Conservation (phyloP, 2,888 invertebrate species). For the Dioctria rufipes region DNA sequence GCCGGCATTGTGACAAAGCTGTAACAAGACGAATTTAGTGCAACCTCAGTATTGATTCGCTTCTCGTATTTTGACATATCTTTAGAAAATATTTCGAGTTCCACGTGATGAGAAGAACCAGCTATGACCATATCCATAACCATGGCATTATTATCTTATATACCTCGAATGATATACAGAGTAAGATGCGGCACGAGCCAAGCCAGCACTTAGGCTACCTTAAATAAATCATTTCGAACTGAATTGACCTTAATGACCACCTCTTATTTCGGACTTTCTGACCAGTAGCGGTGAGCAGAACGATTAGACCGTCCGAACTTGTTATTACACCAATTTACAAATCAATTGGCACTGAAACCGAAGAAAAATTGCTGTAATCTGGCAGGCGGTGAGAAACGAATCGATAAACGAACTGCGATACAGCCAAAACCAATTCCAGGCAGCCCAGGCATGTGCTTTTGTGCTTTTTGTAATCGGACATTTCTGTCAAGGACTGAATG, state of each 20-base stretch:
- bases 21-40: not conserved
- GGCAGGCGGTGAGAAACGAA: constrained; percentile 29
- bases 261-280: not conserved
- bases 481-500: constrained; percentile 22
- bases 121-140: not conserved
- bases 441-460: constrained; percentile 7
- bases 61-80: constrained; percentile 33
- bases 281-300: constrained; percentile 12
- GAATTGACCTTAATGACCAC: constrained; percentile 13
- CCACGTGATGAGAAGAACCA: not conserved
- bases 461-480: constrained; percentile 2
- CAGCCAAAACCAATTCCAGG: too few relatives aligned
- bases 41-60: not conserved
- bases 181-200: not conserved
- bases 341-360: constrained; percentile 36
- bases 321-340: constrained; percentile 52
- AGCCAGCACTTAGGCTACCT: not conserved
- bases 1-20: not conserved
- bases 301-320: constrained; percentile 41
- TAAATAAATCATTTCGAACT: constrained; percentile 42
- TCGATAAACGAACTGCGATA: constrained; percentile 12
- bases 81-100: not conserved
- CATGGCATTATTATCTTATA: not conserved
- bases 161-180: not conserved
- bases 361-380: constrained; percentile 50